phyloP scores from a whole-genome alignment of 2,113 vertebrate genomes.

The Semnornis frantzii region DNA sequence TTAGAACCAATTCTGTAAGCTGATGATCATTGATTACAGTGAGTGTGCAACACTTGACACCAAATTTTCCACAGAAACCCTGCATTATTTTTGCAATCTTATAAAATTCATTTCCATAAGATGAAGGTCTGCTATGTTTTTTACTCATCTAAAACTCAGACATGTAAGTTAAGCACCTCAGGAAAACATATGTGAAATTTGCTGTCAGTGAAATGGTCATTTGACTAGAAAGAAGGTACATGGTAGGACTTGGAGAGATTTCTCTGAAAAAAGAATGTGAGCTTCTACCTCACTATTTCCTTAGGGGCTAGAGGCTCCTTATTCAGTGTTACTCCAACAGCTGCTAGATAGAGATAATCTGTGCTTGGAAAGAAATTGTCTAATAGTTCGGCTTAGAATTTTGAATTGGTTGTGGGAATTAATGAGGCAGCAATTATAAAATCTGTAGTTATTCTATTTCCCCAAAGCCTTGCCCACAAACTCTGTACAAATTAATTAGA shows the following conservation, averaged over 20 bases:
- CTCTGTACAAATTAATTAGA: too few species aligned
- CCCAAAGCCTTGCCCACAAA: too few species aligned
- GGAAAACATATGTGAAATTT: background rate
- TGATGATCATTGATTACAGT: slow-evolving; percentile 24
- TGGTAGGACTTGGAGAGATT: background rate
- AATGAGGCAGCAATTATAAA: too few species aligned
- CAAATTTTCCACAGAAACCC: background rate
- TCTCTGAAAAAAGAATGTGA: background rate
- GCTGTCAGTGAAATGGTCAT: background rate
- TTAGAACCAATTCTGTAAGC: background rate
- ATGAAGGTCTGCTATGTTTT: background rate
- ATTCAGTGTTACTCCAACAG: background rate
- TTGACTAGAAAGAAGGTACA: background rate
- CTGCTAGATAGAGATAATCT: background rate
- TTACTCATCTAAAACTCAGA: background rate
- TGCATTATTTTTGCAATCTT: background rate
- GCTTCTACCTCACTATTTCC: background rate
- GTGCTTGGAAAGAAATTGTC: background rate
- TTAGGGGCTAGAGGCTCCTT: background rate
- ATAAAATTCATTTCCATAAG: background rate
- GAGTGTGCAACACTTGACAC: background rate
- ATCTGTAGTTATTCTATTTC: too few species aligned
- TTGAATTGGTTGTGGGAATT: too few species aligned
- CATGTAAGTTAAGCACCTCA: background rate
- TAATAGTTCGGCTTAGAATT: background rate